phyloP scores from a whole-genome alignment of 2,888 invertebrate species.

The Nebria salina region DNA sequence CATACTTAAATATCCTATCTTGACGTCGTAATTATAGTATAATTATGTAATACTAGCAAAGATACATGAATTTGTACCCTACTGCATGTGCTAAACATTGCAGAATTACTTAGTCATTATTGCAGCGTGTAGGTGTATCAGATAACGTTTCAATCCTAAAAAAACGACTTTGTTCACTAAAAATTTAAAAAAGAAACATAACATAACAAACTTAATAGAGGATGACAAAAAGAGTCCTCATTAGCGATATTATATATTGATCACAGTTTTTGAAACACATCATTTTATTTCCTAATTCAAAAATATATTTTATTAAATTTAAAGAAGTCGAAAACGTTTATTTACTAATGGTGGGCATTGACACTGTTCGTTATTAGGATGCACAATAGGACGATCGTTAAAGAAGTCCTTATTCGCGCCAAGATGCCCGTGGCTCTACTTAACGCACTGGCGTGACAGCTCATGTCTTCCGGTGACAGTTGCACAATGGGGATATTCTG shows the following conservation, averaged over 20 bases:
- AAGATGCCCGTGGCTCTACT: conserved; percentile 62
- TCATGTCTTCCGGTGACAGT: conserved; percentile 80
- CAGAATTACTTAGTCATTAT: too few relatives aligned
- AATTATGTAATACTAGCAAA: too few relatives aligned
- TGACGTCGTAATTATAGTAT: too few relatives aligned
- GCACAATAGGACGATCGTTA: conserved; percentile 9
- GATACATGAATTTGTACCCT: too few relatives aligned
- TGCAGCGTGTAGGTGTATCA: too few relatives aligned
- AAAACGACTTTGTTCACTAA: too few relatives aligned
- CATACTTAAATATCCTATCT: too few relatives aligned
- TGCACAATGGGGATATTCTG: conserved; percentile 75
- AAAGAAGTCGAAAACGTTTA: background rate
- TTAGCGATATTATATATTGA: conserved; percentile 4
- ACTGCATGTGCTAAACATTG: too few relatives aligned
- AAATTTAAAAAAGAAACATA: background rate
- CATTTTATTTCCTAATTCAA: conserved; percentile 17
- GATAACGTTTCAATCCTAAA: too few relatives aligned
- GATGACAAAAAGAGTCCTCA: background rate
- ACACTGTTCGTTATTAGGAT: conserved; percentile 27
- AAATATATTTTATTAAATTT: conserved; percentile 19
- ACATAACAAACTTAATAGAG: background rate
- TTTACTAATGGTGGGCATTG: background rate
- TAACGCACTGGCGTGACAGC: conserved; percentile 87
- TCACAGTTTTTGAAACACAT: conserved; percentile 31
- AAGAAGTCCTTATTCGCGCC: conserved; percentile 26